Base-by-base conservation (phyloP, 2,113 vertebrate genomes). In the Vulpes vulpes region DNA sequence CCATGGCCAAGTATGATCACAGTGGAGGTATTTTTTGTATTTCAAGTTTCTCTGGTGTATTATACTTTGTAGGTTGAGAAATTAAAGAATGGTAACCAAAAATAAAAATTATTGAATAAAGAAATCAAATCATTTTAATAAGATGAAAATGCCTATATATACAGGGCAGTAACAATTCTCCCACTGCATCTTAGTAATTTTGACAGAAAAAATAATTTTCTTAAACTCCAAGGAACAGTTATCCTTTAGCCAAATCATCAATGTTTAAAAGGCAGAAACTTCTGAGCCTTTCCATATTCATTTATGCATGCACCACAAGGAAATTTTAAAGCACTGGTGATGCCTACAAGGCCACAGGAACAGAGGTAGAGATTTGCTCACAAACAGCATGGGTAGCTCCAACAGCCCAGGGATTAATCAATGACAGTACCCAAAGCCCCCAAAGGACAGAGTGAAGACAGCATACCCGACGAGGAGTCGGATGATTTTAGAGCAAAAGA, bases 401-500 rank as follows among this genome's bases (percentile, higher is more conserved):
- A 97, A 97, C 27, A 98, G 98, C 93, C 98, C 96, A 98, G 98
- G 97, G 89, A 97, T 95, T 97, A 98, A 99, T 98, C 99, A 98
- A 98, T 76, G 99, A 99, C 98, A 98, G 99, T 96, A 98, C 99
- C 99, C 99, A 99, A 99, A 99, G 99, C 98, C 99, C 99, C 99
- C 99, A 98, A 99, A 99, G 99, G 99, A 99, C 99, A 99, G 99
- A 99, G 99, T 99, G 99, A 99, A 99, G 99, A 99, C 99, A 99
- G 99, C 99, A 98, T 99, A 99, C 99, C 99, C 99, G 99, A 99
- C 99, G 99, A 99, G 99, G 99, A 99, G 99, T 99, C 99, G 99
- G 99, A 99, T 99, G 99, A 99, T 99, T 99, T 99, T 99, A 99
- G 99, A 99, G 99, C 99, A 99, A 99, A 99, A 99, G 99, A 99